These are phyloP conservation scores for Fringilla coelebs DNA, from an alignment of 2,797 vertebrate species.

Conservation along the genomic window DNA sequence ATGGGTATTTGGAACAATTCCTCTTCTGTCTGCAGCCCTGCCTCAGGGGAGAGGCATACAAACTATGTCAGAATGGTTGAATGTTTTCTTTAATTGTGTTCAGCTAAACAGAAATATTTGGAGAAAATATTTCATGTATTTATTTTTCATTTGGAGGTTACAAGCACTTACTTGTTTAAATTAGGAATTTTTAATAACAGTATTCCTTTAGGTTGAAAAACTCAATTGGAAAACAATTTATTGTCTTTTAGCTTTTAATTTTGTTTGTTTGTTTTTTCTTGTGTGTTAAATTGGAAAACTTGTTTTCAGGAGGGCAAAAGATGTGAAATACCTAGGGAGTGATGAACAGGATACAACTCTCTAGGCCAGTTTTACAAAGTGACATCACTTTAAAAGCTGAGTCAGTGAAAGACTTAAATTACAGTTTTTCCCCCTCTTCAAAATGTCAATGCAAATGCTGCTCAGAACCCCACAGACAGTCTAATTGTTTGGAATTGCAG, in stretches of 20 bases:
- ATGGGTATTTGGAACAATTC: constrained; percentile 21
- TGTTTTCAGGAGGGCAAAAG: background rate
- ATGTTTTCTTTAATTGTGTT: constrained; percentile 5
- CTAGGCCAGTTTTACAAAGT: background rate
- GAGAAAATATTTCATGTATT: background rate
- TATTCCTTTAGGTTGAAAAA: background rate
- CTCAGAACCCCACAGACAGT: background rate
- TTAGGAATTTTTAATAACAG: background rate
- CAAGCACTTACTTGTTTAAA: background rate
- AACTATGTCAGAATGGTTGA: background rate
- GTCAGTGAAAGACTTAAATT: background rate
- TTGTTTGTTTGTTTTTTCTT: background rate
- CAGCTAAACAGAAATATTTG: background rate
- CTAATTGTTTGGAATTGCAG: background rate
- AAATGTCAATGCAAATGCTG: background rate
- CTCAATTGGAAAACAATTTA: background rate
- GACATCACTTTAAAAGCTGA: background rate
- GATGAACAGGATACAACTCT: background rate
- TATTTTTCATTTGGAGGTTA: background rate
- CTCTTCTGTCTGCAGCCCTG: background rate
- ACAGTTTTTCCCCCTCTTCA: background rate
- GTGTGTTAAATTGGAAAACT: background rate
- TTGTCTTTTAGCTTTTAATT: background rate
- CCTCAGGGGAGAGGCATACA: background rate
- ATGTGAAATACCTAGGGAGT: background rate